Conservation (phyloP, 1,140 invertebrate genomes). For the Drosophila littoralis region DNA sequence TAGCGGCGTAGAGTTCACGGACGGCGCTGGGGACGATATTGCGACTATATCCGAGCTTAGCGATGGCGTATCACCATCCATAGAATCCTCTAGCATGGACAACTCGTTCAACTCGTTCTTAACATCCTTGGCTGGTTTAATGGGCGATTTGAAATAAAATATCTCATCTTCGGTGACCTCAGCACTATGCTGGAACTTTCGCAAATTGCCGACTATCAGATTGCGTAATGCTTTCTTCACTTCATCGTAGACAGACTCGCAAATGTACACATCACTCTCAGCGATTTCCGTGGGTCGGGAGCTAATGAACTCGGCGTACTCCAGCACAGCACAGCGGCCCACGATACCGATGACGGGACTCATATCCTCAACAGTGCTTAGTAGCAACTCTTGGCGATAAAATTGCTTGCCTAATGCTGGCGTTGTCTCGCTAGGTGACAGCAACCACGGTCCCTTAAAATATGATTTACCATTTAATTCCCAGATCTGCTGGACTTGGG, state of each 20-base stretch:
- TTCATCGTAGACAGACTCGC: conserved; percentile 97
- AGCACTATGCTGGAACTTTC: conserved; percentile 93
- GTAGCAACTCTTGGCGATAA: conserved; percentile 97
- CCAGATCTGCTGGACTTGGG: conserved; percentile 98
- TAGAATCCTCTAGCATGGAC: conserved; percentile 88
- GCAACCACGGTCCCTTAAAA: conserved; percentile 96
- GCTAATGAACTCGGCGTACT: conserved; percentile 95
- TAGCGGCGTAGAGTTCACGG: conserved; percentile 86
- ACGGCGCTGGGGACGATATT: conserved; percentile 84
- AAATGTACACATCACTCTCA: conserved; percentile 96
- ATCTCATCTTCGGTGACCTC: conserved; percentile 96
- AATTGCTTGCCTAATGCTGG: conserved; percentile 87
- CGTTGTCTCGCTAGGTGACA: conserved; percentile 94
- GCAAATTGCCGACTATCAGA: conserved; percentile 89
- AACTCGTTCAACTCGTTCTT: conserved; percentile 86
- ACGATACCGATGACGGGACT: conserved; percentile 95
- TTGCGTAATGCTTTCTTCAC: conserved; percentile 92
- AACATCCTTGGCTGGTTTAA: conserved; percentile 87
- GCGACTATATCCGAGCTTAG: conserved; percentile 88
- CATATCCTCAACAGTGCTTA: conserved; percentile 95
- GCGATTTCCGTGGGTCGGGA: conserved; percentile 97
- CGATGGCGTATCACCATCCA: conserved; percentile 90
- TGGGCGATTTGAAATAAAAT: conserved; percentile 92
- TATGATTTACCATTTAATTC: conserved; percentile 94
- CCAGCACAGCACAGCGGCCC: conserved; percentile 95